Percentiles rank a stretch among this genome's conserved stretches.
Evolutionary conservation across 2,113 vertebrate genomes (phyloP).

Genomic region (Prionailurus bengalensis): DNA sequence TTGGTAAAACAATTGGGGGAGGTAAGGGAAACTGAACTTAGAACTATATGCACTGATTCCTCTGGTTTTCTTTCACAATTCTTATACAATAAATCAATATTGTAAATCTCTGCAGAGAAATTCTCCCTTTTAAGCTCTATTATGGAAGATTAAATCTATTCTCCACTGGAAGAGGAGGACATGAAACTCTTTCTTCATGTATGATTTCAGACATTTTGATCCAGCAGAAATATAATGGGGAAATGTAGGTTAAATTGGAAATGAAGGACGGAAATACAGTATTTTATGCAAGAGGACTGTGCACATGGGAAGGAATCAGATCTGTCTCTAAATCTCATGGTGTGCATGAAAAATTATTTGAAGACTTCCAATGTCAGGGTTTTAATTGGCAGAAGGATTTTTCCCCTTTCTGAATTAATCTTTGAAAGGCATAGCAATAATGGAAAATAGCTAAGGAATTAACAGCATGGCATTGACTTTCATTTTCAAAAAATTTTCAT

Average conservation of each 20-base stretch:
- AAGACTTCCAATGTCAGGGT: not conserved
- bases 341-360: not conserved
- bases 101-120: not conserved
- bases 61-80: not conserved
- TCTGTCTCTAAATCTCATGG: not conserved
- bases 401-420: not conserved
- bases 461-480: not conserved
- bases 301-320: not conserved
- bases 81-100: not conserved
- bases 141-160: not conserved
- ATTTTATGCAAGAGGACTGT: not conserved
- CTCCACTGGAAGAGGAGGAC: not conserved
- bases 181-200: not conserved
- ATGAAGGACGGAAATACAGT: not conserved
- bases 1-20: not conserved
- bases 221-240: not conserved
- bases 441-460: not conserved
- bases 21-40: not conserved
- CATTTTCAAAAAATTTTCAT: not conserved
- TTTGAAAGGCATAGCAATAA: not conserved
- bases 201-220: not conserved
- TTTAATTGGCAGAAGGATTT: not conserved
- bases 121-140: not conserved
- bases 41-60: not conserved
- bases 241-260: not conserved